Percentiles rank a stretch among this genome's conserved stretches.
Conservation (phyloP, 2,113 vertebrate genomes). For the Anguilla japonica region DNA sequence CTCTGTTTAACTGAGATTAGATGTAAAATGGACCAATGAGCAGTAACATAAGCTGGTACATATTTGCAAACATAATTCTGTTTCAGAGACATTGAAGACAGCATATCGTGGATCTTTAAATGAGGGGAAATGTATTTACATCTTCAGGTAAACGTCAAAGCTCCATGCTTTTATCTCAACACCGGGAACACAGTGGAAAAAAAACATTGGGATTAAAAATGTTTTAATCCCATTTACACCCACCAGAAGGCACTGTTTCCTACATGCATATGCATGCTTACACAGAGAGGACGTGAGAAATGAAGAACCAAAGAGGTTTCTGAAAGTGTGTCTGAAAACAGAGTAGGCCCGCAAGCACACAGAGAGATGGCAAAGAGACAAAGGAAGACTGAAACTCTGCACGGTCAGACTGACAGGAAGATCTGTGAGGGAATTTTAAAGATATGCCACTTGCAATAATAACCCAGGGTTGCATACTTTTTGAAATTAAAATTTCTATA, state of each 20-base stretch:
- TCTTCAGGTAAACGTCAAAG: background rate
- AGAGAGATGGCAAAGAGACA: background rate
- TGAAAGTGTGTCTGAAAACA: background rate
- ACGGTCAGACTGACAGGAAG: background rate
- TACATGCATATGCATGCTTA: background rate
- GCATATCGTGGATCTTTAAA: background rate
- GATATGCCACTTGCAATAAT: background rate
- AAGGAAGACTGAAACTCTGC: background rate
- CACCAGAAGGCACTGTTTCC: slow-evolving; percentile 17
- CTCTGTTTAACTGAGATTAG: background rate
- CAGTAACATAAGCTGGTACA: background rate
- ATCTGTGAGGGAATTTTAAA: background rate
- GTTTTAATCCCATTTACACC: background rate
- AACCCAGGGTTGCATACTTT: background rate
- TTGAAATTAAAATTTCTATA: background rate
- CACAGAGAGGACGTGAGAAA: background rate
- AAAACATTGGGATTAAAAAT: no score
- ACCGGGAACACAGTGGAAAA: background rate
- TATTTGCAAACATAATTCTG: background rate
- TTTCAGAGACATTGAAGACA: background rate
- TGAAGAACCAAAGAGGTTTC: background rate
- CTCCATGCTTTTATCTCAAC: background rate
- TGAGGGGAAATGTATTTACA: background rate
- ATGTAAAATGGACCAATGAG: background rate
- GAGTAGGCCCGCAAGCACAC: background rate